Percentiles rank a stretch among this genome's conserved stretches.
These are phyloP conservation scores for Cyrtonyx montezumae DNA, from an alignment of 2,113 vertebrate genomes.

Conservation along the genomic window DNA sequence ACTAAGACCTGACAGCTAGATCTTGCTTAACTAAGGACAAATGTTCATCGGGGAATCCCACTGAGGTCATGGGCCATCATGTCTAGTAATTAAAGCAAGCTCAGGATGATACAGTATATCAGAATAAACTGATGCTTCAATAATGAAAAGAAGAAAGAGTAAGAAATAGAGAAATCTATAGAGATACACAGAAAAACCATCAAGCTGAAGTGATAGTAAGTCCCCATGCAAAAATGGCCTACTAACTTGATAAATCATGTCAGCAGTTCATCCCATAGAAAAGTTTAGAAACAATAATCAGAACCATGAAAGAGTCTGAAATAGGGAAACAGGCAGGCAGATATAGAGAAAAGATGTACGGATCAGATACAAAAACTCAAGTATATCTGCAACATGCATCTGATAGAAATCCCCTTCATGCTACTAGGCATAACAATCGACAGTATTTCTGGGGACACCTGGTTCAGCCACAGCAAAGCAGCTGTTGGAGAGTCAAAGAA, in stretches of 20 bases:
- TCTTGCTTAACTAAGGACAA: neutral
- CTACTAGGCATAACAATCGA: rapidly evolving
- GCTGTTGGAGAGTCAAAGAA: neutral
- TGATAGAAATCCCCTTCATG: neutral
- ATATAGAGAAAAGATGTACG: neutral
- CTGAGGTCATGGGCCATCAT: neutral
- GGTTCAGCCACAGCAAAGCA: neutral
- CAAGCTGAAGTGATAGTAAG: neutral
- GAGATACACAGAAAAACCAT: neutral
- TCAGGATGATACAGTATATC: neutral
- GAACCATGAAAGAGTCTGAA: neutral
- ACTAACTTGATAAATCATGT: neutral
- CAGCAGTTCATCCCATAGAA: neutral
- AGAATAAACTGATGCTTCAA: neutral
- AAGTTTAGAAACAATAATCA: neutral
- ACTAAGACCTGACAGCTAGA: neutral
- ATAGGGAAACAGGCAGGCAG: neutral
- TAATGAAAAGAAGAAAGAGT: neutral
- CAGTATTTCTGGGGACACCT: neutral
- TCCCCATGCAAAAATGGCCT: neutral
- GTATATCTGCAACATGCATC: neutral
- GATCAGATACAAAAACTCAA: neutral
- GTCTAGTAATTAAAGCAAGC: neutral
- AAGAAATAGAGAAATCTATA: neutral
- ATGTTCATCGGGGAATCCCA: neutral